These are phyloP conservation scores for Macquaria australasica DNA, from an alignment of 2,113 vertebrate species.

Conservation along the genomic window DNA sequence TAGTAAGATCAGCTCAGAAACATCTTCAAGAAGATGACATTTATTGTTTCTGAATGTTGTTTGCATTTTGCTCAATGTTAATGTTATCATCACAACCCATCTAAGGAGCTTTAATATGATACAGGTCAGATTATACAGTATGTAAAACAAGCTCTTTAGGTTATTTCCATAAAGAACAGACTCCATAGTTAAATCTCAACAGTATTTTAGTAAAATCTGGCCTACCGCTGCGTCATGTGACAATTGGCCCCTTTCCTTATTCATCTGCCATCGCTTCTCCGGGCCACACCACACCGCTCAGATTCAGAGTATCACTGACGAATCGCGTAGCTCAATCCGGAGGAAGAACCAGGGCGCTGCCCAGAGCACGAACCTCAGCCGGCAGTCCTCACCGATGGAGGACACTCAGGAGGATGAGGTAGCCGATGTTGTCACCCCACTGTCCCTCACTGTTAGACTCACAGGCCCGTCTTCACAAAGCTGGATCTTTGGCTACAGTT, in stretches of 20 bases:
- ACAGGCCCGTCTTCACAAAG: constrained; percentile 72
- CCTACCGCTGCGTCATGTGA: constrained; percentile 45
- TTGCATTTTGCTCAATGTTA: background rate
- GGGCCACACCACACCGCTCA: constrained; percentile 70
- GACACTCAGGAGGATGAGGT: constrained; percentile 88
- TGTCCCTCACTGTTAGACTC: constrained; percentile 37
- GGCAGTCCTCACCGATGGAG: constrained; percentile 81
- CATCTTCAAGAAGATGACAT: background rate
- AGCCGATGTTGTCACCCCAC: constrained; percentile 66
- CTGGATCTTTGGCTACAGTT: constrained; percentile 52
- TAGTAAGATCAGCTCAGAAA: background rate
- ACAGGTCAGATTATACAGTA: background rate
- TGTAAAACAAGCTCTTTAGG: background rate
- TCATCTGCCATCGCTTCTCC: constrained; percentile 61
- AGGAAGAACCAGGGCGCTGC: constrained; percentile 84
- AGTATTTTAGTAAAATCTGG: constrained; percentile 8
- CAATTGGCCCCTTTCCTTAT: constrained; percentile 74
- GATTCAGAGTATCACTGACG: constrained; percentile 90
- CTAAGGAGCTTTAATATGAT: background rate
- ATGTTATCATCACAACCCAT: background rate
- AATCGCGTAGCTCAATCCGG: constrained; percentile 88
- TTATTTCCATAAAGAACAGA: background rate
- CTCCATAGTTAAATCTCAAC: background rate
- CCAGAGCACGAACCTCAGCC: constrained; percentile 78
- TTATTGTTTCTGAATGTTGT: background rate